phyloP scores from a whole-genome alignment of 2,888 invertebrate species.

The Pollenia labialis region DNA sequence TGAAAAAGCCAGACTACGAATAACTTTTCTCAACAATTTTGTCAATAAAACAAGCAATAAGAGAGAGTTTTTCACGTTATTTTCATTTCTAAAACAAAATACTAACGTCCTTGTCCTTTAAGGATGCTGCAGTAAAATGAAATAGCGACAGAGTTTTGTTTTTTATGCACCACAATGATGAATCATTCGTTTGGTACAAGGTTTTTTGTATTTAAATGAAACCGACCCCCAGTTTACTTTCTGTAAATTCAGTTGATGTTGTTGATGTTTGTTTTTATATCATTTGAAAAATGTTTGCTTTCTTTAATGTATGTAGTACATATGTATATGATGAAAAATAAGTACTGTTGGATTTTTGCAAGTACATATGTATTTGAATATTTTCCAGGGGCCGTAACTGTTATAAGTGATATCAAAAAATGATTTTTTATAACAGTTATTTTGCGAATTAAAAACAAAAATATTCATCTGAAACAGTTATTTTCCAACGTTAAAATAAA shows the following conservation, averaged over 20 bases:
- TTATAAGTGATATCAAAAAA: too few species aligned
- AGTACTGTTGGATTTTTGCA: too few species aligned
- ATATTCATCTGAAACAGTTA: too few species aligned
- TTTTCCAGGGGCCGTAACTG: too few species aligned
- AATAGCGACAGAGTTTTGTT: slow-evolving; percentile 28
- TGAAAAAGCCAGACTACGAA: slow-evolving; percentile 61
- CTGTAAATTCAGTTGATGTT: not conserved
- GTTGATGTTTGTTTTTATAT: slow-evolving; percentile 1
- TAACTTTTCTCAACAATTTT: slow-evolving; percentile 57
- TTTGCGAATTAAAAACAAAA: too few species aligned
- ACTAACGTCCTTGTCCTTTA: slow-evolving; percentile 71
- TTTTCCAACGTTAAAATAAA: too few species aligned
- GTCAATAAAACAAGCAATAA: slow-evolving; percentile 54
- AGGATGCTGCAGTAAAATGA: slow-evolving; percentile 50
- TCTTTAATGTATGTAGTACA: too few species aligned
- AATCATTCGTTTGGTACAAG: slow-evolving; percentile 37
- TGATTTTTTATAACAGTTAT: too few species aligned
- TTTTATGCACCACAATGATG: slow-evolving; percentile 49
- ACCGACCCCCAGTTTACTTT: not conserved
- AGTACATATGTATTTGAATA: too few species aligned
- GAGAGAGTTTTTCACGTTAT: slow-evolving; percentile 17
- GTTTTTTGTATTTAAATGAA: not conserved
- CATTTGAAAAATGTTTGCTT: not conserved
- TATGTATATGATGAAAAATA: too few species aligned
- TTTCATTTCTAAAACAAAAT: slow-evolving; percentile 29